These are phyloP conservation scores for Sphenopsis melanotis DNA, from an alignment of 2,797 vertebrate species.

Conservation along the genomic window DNA sequence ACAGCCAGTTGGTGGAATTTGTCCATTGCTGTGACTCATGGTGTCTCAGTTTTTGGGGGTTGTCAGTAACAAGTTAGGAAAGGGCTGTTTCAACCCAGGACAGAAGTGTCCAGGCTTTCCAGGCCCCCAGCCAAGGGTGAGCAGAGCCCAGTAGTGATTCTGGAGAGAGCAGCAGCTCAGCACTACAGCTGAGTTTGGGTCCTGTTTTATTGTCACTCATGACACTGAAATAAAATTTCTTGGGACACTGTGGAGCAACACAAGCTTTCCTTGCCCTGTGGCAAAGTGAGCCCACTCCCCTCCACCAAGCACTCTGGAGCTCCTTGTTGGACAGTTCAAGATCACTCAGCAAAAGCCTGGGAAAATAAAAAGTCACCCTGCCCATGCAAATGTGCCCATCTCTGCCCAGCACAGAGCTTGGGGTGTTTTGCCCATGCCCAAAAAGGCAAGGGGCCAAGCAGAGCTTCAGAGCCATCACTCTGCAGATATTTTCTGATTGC, in stretches of 20 bases:
- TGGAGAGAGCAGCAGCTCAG: background rate
- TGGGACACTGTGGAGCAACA: background rate
- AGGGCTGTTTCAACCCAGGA: background rate
- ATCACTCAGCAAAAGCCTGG: background rate
- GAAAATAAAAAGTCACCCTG: background rate
- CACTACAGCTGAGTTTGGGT: background rate
- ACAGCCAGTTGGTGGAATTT: background rate
- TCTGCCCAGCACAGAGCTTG: background rate
- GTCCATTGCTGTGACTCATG: background rate
- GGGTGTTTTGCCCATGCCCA: background rate
- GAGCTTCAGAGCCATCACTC: background rate
- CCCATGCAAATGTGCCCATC: background rate
- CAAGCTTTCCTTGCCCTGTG: background rate
- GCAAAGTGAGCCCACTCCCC: background rate
- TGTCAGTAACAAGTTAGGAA: slow-evolving; percentile 8
- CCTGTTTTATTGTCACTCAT: background rate
- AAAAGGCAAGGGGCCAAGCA: background rate
- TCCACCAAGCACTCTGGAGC: background rate
- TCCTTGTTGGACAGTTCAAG: background rate
- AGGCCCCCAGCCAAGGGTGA: background rate
- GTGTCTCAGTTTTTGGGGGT: background rate
- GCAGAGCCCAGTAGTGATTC: background rate
- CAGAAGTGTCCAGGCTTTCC: slow-evolving; percentile 5
- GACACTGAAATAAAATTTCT: background rate
- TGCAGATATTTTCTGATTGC: background rate